phyloP scores from a whole-genome alignment of 2,888 invertebrate genomes.

The Ichneumoninae sp. region DNA sequence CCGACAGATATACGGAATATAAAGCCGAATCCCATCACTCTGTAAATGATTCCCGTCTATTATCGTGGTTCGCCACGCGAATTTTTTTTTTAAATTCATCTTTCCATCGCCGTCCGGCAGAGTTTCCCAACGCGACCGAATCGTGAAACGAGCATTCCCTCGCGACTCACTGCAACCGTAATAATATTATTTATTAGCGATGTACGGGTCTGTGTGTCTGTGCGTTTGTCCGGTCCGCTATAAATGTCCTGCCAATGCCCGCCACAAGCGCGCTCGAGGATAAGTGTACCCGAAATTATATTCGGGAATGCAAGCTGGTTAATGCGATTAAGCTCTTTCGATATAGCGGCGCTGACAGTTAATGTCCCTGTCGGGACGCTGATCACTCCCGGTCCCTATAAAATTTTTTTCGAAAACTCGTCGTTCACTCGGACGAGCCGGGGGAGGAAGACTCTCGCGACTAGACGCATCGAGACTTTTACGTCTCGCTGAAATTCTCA shows the following conservation, averaged over 20 bases:
- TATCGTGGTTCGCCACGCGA: neutral
- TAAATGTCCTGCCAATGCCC: conserved; percentile 5
- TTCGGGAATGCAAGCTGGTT: neutral
- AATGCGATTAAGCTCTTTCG: conserved; percentile 22
- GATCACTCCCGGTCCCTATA: conserved; percentile 16
- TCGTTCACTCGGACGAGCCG: neutral
- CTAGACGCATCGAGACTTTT: conserved; percentile 41
- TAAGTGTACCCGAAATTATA: neutral
- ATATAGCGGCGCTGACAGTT: conserved; percentile 28
- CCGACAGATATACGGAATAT: conserved; percentile 34
- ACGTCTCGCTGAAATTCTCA: conserved; percentile 36
- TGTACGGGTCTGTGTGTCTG: neutral
- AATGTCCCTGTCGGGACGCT: conserved; percentile 9
- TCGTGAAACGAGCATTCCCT: conserved; percentile 5
- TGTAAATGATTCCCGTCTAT: conserved; percentile 51
- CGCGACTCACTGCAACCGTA: neutral
- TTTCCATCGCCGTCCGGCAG: neutral
- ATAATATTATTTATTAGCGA: neutral
- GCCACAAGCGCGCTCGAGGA: neutral
- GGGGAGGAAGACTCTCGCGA: neutral
- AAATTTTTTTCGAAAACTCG: conserved; percentile 52
- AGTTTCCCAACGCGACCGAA: neutral
- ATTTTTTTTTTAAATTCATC: neutral
- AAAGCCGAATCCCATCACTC: conserved; percentile 36
- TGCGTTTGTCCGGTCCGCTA: neutral